Evolutionary conservation across 1,140 invertebrate genomes (phyloP).

Genomic region (Formica exsecta): DNA sequence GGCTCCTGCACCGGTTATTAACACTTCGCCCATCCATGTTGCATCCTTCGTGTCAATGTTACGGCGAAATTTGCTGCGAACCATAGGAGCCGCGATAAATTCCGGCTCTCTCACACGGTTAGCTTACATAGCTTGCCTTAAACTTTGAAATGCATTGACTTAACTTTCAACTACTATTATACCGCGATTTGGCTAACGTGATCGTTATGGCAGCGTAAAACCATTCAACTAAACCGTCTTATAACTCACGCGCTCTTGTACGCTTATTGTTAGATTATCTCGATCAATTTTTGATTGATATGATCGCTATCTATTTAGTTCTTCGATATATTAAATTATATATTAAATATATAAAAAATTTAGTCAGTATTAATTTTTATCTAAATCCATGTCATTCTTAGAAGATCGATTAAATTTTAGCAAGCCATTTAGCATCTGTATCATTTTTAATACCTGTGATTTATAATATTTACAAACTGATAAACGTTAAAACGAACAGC

Average conservation of each 20-base stretch:
- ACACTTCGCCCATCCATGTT: conserved; percentile 50
- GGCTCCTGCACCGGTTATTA: conserved; percentile 61
- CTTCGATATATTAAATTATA: neutral
- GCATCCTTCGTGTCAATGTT: conserved; percentile 55
- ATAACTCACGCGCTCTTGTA: neutral
- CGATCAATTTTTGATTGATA: neutral
- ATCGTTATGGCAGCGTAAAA: neutral
- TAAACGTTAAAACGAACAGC: conserved; percentile 30
- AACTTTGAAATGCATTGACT: conserved; percentile 11
- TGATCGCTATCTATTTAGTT: neutral
- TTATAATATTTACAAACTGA: neutral
- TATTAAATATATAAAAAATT: neutral
- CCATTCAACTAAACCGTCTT: neutral
- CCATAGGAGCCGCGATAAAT: conserved; percentile 34
- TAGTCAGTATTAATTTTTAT: neutral
- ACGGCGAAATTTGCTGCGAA: conserved; percentile 47
- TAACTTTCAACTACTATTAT: conserved; percentile 17
- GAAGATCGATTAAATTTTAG: neutral
- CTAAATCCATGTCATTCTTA: neutral
- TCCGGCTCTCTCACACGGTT: conserved; percentile 17
- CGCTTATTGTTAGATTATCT: neutral
- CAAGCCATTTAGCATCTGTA: neutral
- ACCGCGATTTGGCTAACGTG: neutral
- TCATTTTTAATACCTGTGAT: neutral
- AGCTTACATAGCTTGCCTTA: neutral